Evolutionary conservation across 2,888 invertebrate genomes (phyloP).

Genomic region (Latrodectus hesperus): DNA sequence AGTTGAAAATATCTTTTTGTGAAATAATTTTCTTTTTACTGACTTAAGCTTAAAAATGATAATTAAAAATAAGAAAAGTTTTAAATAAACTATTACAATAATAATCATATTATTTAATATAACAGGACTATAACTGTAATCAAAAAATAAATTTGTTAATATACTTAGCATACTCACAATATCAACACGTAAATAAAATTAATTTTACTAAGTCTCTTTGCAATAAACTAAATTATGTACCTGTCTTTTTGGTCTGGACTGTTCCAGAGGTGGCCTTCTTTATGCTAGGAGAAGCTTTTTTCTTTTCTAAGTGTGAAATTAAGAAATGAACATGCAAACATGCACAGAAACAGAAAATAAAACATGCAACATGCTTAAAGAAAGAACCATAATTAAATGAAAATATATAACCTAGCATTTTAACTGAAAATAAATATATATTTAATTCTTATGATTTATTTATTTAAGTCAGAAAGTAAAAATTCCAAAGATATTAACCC

Average conservation of each 20-base stretch:
- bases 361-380: constrained; percentile 49
- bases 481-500: too few relatives aligned
- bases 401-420: background rate
- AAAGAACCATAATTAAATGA: constrained; percentile 3
- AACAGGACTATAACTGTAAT: too few relatives aligned
- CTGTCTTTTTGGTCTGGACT: constrained; percentile 54
- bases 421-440: background rate
- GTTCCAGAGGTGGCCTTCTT: constrained; percentile 48
- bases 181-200: too few relatives aligned
- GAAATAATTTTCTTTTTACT: too few relatives aligned
- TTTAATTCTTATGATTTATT: background rate
- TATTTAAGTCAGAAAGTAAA: background rate
- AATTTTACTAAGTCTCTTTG: background rate
- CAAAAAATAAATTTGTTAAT: too few relatives aligned
- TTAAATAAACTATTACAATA: too few relatives aligned
- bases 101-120: too few relatives aligned
- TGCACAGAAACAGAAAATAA: constrained; percentile 42
- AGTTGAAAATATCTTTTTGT: too few relatives aligned
- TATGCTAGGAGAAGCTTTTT: constrained; percentile 41
- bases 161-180: too few relatives aligned
- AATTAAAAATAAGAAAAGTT: too few relatives aligned
- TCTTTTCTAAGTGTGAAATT: constrained; percentile 57
- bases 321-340: constrained; percentile 51
- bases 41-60: too few relatives aligned
- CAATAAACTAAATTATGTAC: constrained; percentile 44